Evolutionary conservation across 1,140 invertebrate genomes (phyloP).

Genomic region (Druon quercuslanigerum): DNA sequence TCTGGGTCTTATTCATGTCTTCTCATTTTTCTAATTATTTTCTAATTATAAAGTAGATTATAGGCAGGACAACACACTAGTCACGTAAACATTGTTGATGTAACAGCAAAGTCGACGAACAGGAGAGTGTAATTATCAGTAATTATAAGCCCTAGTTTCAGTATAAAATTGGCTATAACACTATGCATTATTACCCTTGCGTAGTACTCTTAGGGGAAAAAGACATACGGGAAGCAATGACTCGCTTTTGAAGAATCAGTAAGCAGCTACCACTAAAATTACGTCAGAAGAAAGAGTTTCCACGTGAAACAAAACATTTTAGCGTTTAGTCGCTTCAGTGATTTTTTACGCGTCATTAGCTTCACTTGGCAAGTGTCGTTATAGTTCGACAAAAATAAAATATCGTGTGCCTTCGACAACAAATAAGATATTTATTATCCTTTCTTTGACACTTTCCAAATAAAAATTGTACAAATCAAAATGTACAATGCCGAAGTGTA

Average conservation of each 20-base stretch:
- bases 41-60: too few species aligned
- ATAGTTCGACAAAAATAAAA: conserved; percentile 15
- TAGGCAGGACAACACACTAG: too few species aligned
- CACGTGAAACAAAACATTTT: conserved; percentile 1
- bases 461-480: too few species aligned
- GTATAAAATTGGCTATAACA: conserved; percentile 26
- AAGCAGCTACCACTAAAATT: conserved; percentile 5
- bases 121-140: too few species aligned
- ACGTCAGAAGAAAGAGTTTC: not conserved
- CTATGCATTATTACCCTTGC: conserved; percentile 14
- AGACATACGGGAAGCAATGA: not conserved
- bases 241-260: conserved; percentile 1
- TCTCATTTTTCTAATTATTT: too few species aligned
- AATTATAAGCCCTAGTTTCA: conserved; percentile 3
- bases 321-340: conserved; percentile 16
- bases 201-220: conserved; percentile 10
- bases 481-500: too few species aligned
- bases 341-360: conserved; percentile 26
- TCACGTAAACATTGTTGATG: too few species aligned
- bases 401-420: not conserved
- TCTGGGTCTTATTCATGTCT: too few species aligned
- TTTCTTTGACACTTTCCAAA: too few species aligned
- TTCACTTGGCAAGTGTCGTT: conserved; percentile 29
- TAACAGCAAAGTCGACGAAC: too few species aligned
- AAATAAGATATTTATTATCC: not conserved